A percentile compares a stretch with the other conserved stretches of the same genome.
phyloP scores from a whole-genome alignment of 2,113 vertebrate species.

The Nymphicus hollandicus region DNA sequence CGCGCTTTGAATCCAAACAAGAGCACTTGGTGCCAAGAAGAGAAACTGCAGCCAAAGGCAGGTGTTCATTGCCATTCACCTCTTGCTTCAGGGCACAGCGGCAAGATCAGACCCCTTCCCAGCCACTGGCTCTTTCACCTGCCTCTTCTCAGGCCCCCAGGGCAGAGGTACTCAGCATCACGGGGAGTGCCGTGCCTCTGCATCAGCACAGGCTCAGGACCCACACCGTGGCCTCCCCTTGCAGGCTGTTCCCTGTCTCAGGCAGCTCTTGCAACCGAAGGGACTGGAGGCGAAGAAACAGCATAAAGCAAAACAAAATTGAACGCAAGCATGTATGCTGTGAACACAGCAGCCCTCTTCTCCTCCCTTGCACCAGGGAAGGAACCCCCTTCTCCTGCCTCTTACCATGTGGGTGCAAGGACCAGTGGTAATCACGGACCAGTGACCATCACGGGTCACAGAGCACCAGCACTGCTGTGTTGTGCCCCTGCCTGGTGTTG shows the following conservation, averaged over 20 bases:
- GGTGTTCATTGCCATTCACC: slow-evolving; percentile 65
- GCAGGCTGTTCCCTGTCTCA: neutral
- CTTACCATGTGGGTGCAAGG: rapidly evolving
- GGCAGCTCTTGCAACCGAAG: neutral
- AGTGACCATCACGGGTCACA: rapidly evolving
- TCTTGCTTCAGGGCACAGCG: slow-evolving; percentile 11
- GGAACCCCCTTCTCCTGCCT: neutral
- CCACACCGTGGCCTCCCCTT: rapidly evolving
- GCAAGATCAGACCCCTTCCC: slow-evolving; percentile 61
- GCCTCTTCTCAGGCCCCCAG: neutral
- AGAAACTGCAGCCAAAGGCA: slow-evolving; percentile 58
- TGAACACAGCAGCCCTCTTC: neutral
- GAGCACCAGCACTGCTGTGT: neutral
- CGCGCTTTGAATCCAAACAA: slow-evolving; percentile 21
- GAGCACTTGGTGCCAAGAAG: neutral
- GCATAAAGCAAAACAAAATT: neutral
- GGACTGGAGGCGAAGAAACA: neutral
- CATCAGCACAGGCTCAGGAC: rapidly evolving
- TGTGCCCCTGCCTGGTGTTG: neutral
- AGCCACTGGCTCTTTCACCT: slow-evolving; percentile 62
- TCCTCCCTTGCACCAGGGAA: neutral
- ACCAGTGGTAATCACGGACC: rapidly evolving
- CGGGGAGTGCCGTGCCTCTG: neutral
- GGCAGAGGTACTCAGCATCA: neutral
- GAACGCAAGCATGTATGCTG: rapidly evolving